Conservation (phyloP, 2,113 vertebrate genomes). For the Leptobrachium leishanense region DNA sequence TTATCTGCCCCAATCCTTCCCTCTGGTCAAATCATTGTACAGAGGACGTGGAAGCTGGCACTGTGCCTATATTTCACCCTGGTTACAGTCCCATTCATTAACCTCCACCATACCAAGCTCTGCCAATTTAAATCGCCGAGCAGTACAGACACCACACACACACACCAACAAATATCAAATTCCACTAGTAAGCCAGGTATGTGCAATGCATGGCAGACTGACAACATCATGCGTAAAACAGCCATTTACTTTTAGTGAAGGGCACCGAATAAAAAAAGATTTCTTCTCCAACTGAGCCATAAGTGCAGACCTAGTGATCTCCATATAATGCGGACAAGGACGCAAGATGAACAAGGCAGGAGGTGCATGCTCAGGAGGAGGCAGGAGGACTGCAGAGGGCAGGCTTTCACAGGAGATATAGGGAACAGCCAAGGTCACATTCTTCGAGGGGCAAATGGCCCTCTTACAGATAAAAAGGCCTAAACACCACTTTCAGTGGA, state of each 20-base stretch:
- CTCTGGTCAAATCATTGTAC: slow-evolving; percentile 49
- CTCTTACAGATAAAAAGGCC: no score
- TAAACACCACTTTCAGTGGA: no score
- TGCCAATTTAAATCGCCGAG: not conserved
- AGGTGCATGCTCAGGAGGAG: not conserved
- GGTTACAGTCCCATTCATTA: slow-evolving; percentile 41
- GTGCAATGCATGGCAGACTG: not conserved
- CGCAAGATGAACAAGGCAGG: no score
- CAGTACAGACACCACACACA: not conserved
- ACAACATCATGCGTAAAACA: not conserved
- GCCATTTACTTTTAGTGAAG: not conserved
- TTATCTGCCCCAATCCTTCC: slow-evolving; percentile 24
- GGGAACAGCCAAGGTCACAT: no score
- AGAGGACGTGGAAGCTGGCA: slow-evolving; percentile 47
- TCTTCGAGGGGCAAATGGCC: no score
- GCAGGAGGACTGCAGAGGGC: no score
- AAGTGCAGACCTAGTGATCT: no score
- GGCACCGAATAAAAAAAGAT: no score
- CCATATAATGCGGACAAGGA: no score
- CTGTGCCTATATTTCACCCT: slow-evolving; percentile 45
- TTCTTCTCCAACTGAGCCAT: no score
- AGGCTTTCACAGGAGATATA: no score
- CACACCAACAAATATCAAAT: not conserved
- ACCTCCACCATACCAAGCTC: slow-evolving; percentile 14
- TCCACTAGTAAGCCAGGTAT: not conserved